Evolutionary conservation across 1,140 invertebrate species (phyloP).

Genomic region (Alviniconcha marisindica): DNA sequence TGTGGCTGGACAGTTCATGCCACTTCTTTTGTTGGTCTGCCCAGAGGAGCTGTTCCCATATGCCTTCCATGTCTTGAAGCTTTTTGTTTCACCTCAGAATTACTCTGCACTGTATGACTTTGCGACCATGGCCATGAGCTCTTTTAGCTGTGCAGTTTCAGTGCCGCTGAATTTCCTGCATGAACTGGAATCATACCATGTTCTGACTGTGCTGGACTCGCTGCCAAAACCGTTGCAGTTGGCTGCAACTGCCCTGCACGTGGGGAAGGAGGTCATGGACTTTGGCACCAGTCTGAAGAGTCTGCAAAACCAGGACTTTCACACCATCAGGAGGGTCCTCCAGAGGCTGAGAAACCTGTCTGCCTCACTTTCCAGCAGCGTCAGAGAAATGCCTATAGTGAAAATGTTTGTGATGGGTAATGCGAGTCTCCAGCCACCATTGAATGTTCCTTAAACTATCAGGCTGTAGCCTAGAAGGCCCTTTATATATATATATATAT

Average conservation of each 20-base stretch:
- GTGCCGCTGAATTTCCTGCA: conserved; percentile 8
- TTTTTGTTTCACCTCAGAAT: conserved; percentile 1
- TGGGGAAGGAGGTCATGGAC: conserved; percentile 2
- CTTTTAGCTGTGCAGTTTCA: not conserved
- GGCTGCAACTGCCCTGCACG: not conserved
- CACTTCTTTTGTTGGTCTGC: conserved; percentile 9
- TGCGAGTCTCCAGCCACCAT: too few species aligned
- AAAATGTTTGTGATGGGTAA: not conserved
- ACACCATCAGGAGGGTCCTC: not conserved
- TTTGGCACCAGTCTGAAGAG: not conserved
- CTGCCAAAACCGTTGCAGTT: conserved; percentile 19
- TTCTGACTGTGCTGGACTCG: not conserved
- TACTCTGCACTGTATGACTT: conserved; percentile 23
- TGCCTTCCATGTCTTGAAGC: conserved; percentile 18
- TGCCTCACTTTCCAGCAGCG: not conserved
- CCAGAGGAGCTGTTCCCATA: conserved; percentile 33
- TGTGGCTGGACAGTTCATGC: not conserved
- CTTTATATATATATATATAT: too few species aligned
- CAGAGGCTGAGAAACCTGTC: not conserved
- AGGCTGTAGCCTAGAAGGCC: too few species aligned
- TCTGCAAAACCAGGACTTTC: not conserved
- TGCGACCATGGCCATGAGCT: not conserved
- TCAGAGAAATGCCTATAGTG: not conserved
- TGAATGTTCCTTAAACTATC: too few species aligned
- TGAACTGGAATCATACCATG: conserved; percentile 16